Evolutionary conservation across 2,888 invertebrate species (phyloP).

Genomic region (Malachius bipustulatus): DNA sequence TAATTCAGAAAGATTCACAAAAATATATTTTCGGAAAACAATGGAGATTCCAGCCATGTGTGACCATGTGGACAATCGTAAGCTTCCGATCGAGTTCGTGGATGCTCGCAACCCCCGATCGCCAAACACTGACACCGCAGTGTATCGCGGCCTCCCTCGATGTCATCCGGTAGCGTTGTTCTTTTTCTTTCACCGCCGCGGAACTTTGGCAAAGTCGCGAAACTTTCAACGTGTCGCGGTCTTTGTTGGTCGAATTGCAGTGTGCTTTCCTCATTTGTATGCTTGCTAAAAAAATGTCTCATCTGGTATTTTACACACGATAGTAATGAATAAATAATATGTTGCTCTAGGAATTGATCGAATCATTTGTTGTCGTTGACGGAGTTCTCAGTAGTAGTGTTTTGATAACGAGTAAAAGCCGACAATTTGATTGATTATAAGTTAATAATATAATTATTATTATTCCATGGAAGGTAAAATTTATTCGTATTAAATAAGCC

Average conservation of each 20-base stretch:
- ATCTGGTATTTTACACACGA: too few species aligned
- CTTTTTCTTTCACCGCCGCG: constrained; percentile 21
- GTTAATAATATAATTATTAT: too few species aligned
- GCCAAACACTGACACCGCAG: constrained; percentile 27
- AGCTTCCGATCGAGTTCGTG: constrained; percentile 20
- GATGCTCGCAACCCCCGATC: constrained; percentile 25
- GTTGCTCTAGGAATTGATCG: constrained; percentile 20
- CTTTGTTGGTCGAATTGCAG: constrained; percentile 11
- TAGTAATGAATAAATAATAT: too few species aligned
- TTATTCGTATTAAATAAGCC: too few species aligned
- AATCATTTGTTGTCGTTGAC: constrained; percentile 18
- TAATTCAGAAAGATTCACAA: constrained; percentile 1
- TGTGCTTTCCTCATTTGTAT: not conserved
- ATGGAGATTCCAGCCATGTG: constrained; percentile 13
- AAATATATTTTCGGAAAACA: constrained; percentile 1
- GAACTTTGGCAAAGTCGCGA: constrained; percentile 23
- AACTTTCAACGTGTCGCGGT: constrained; percentile 15
- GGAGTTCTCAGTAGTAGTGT: too few species aligned
- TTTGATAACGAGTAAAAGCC: too few species aligned
- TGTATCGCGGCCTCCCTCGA: constrained; percentile 28
- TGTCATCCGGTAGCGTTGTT: constrained; percentile 28
- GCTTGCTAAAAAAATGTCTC: too few species aligned
- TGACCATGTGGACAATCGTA: constrained; percentile 26
- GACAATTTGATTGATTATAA: too few species aligned
- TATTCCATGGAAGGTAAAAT: too few species aligned